These are phyloP conservation scores for Morone chrysops DNA, from an alignment of 2,113 vertebrate species.

Conservation along the genomic window DNA sequence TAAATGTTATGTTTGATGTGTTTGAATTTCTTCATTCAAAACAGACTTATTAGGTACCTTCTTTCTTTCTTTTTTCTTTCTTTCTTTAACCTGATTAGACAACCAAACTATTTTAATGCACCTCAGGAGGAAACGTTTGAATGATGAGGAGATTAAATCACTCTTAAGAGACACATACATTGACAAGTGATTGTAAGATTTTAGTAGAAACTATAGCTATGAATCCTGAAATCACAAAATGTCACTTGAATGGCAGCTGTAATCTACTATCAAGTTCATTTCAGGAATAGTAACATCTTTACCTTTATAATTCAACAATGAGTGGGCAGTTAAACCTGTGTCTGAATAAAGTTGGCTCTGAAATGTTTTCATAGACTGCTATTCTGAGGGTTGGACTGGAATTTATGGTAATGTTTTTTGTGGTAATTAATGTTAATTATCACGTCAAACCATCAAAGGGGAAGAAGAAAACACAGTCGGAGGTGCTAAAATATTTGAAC, in stretches of 20 bases:
- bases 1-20: not conserved
- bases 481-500: not conserved
- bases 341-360: not conserved
- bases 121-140: not conserved
- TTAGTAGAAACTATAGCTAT: not conserved
- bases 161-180: not conserved
- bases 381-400: not conserved
- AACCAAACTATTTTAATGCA: not conserved
- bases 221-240: not conserved
- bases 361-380: not conserved
- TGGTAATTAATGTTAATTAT: not conserved
- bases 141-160: not conserved
- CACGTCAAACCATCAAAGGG: not conserved
- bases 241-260: not conserved
- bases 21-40: not conserved
- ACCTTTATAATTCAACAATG: not conserved
- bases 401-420: not conserved
- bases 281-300: not conserved
- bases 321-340: not conserved
- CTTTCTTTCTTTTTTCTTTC: not conserved
- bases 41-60: not conserved
- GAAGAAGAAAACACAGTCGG: not conserved
- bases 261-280: not conserved
- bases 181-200: not conserved
- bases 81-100: not conserved